These are phyloP conservation scores for Colaptes auratus DNA, from an alignment of 2,113 vertebrate genomes.

Conservation along the genomic window DNA sequence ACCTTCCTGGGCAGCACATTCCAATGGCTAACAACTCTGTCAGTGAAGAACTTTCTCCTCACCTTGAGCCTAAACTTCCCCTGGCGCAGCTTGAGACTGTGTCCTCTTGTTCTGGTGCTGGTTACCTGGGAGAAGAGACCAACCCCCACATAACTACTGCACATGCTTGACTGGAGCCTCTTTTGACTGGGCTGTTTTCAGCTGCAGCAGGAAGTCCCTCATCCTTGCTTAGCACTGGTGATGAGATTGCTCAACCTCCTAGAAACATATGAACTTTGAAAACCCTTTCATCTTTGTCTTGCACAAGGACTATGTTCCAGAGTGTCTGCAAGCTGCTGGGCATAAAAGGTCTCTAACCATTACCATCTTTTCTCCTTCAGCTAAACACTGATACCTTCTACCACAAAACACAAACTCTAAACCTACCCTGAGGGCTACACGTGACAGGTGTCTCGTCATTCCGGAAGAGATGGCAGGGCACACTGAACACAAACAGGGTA, in stretches of 20 bases:
- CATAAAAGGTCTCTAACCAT: not conserved
- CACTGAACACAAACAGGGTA: not conserved
- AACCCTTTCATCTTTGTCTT: not conserved
- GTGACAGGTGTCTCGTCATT: not conserved
- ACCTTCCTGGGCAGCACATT: too few species aligned
- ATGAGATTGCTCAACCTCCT: not conserved
- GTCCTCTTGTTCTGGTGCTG: too few species aligned
- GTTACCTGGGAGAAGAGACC: too few species aligned
- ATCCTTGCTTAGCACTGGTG: not conserved
- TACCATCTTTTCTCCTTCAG: not conserved
- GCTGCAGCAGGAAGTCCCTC: not conserved
- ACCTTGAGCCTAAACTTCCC: too few species aligned
- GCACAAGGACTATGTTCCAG: not conserved
- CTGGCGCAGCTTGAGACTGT: too few species aligned
- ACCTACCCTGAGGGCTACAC: not conserved
- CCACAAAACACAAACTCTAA: not conserved
- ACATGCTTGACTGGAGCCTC: not conserved
- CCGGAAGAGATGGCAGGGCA: not conserved
- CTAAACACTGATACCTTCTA: not conserved
- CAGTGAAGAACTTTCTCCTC: too few species aligned
- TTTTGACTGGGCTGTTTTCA: not conserved
- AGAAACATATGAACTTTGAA: not conserved
- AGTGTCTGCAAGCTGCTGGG: not conserved
- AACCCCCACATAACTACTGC: not conserved
- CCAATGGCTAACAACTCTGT: too few species aligned